These are phyloP conservation scores for Otolemur garnettii DNA, from an alignment of 2,113 vertebrate species.

Conservation along the genomic window DNA sequence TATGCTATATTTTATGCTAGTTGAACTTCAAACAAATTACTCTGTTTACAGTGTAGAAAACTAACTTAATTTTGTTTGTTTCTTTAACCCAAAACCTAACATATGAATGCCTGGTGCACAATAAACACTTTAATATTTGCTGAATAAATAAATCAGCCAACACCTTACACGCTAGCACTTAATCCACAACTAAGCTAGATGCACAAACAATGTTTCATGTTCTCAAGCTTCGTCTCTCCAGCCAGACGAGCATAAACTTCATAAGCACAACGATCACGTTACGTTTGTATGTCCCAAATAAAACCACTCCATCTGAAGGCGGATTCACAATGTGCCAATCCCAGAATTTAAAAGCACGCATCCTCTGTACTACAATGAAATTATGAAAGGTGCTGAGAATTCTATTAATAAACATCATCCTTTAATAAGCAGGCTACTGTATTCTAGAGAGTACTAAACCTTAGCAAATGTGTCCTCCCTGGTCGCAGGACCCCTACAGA, in stretches of 20 bases:
- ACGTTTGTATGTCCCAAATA: background rate
- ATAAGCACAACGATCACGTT: background rate
- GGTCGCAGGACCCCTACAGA: background rate
- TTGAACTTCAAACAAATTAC: slow-evolving; percentile 1
- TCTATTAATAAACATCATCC: background rate
- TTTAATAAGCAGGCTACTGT: background rate
- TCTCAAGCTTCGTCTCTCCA: background rate
- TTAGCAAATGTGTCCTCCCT: background rate
- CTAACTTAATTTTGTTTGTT: background rate
- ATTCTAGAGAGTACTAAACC: background rate
- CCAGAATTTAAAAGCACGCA: slow-evolving; percentile 26
- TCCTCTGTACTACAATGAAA: background rate
- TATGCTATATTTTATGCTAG: background rate
- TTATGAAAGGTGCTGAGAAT: background rate
- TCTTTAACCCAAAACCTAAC: slow-evolving; percentile 18
- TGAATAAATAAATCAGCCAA: background rate
- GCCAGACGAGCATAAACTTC: background rate
- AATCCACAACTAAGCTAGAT: background rate
- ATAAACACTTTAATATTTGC: background rate
- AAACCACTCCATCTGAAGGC: background rate
- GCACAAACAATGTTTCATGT: background rate
- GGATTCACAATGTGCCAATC: background rate
- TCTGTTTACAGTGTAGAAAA: background rate
- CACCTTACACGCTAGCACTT: background rate
- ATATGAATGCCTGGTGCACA: background rate